Conservation (phyloP, 2,113 vertebrate genomes). For the Seriola dumerili region DNA sequence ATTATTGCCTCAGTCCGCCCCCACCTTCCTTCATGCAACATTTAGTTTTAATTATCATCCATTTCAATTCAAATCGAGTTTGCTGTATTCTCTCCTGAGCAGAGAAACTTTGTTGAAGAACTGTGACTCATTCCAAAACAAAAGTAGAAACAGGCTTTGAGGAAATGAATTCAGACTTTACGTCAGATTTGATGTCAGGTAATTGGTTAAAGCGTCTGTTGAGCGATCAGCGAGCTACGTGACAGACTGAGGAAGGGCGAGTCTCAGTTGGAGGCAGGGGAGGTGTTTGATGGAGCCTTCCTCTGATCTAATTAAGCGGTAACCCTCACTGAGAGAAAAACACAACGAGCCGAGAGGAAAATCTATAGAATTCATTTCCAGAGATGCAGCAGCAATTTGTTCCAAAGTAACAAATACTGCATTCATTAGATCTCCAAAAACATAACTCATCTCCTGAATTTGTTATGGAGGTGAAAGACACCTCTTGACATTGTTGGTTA, state of each 20-base stretch:
- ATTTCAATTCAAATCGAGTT: constrained; percentile 1
- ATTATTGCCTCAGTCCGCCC: too few species aligned
- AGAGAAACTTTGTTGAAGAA: background rate
- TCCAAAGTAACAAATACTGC: constrained; percentile 59
- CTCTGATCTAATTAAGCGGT: constrained; percentile 72
- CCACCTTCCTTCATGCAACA: background rate
- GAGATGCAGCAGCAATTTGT: constrained; percentile 64
- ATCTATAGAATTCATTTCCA: constrained; percentile 75
- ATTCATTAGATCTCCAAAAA: constrained; percentile 50
- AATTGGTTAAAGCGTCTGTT: constrained; percentile 48
- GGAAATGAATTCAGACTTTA: constrained; percentile 25
- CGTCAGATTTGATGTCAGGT: constrained; percentile 44
- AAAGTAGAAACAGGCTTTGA: constrained; percentile 8
- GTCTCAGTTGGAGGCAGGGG: constrained; percentile 32
- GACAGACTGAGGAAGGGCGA: constrained; percentile 15
- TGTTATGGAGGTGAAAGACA: constrained; percentile 22
- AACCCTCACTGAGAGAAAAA: constrained; percentile 56
- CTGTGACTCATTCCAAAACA: background rate
- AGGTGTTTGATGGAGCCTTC: constrained; percentile 48
- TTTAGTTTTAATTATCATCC: constrained; percentile 7
- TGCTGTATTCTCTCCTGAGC: constrained; percentile 1
- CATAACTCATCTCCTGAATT: constrained; percentile 61
- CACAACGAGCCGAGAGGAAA: constrained; percentile 60
- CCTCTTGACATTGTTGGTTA: constrained; percentile 26
- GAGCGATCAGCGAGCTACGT: constrained; percentile 47